Conservation (phyloP, 2,113 vertebrate genomes). For the Neotoma lepida region DNA sequence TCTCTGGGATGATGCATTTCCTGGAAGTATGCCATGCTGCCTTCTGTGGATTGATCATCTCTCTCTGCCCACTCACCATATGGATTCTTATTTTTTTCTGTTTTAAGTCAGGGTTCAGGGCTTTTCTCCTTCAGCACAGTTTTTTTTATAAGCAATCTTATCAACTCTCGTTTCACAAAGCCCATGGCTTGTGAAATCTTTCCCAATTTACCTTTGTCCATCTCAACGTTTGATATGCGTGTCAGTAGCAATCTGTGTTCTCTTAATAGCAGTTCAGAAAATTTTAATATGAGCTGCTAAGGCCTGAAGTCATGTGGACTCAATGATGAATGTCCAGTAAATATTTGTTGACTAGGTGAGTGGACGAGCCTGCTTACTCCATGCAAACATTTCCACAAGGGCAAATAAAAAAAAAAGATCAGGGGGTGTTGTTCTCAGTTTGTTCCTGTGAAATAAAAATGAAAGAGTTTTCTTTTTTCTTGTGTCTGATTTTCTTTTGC, state of each 20-base stretch:
- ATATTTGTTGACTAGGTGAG: conserved; percentile 39
- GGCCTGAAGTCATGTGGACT: neutral
- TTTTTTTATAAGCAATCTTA: conserved; percentile 36
- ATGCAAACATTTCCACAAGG: conserved; percentile 50
- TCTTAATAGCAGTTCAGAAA: neutral
- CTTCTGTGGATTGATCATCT: conserved; percentile 50
- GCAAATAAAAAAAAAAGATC: neutral
- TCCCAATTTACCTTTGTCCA: neutral
- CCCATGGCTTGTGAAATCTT: neutral
- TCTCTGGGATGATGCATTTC: conserved; percentile 21
- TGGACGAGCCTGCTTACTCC: neutral
- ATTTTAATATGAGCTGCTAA: neutral
- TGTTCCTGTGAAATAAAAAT: conserved; percentile 82
- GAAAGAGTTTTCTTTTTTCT: conserved; percentile 81
- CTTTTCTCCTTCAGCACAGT: conserved; percentile 15
- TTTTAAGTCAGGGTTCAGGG: conserved; percentile 62
- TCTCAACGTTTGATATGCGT: neutral
- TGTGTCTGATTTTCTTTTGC: conserved; percentile 78
- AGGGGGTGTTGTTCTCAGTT: conserved; percentile 65
- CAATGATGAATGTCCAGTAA: conserved; percentile 17
- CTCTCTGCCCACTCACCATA: conserved; percentile 68
- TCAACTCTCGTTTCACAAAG: neutral
- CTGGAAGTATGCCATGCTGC: conserved; percentile 50
- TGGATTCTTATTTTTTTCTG: conserved; percentile 44
- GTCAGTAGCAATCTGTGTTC: neutral